Percentiles rank a stretch among this genome's conserved stretches.
These are phyloP conservation scores for Bombus turneri DNA, from an alignment of 1,140 invertebrate species.

Conservation along the genomic window DNA sequence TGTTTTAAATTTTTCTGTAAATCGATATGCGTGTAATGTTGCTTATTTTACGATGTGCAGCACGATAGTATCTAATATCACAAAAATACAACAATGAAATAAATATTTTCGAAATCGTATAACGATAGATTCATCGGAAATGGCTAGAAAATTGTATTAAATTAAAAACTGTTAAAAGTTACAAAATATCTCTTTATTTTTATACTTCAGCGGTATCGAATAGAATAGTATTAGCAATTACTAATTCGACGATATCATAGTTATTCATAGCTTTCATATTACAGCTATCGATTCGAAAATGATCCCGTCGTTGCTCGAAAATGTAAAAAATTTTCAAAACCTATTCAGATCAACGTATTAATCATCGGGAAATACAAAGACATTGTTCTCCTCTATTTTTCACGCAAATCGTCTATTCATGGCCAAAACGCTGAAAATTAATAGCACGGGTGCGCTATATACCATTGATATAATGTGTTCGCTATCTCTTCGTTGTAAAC, in stretches of 20 bases:
- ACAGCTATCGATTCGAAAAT: neutral
- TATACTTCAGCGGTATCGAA: neutral
- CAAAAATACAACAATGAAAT: neutral
- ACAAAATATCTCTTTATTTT: neutral
- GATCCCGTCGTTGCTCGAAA: neutral
- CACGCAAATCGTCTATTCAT: neutral
- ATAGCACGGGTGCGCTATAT: neutral
- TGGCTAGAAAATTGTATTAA: neutral
- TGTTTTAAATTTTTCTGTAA: neutral
- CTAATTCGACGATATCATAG: neutral
- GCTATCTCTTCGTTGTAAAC: neutral
- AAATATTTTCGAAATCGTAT: neutral
- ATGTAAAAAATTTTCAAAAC: neutral
- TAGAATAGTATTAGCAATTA: too few relatives aligned
- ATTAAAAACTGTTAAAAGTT: too few relatives aligned
- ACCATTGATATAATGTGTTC: neutral
- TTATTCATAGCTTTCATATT: neutral
- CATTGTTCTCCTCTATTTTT: too few relatives aligned
- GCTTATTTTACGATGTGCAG: neutral
- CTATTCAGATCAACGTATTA: too few relatives aligned
- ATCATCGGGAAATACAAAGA: too few relatives aligned
- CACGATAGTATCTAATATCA: neutral
- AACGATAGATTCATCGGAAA: neutral
- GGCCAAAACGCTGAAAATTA: neutral
- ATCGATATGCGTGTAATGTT: neutral